These are phyloP conservation scores for Boleophthalmus pectinirostris DNA, from an alignment of 2,113 vertebrate species.

Conservation along the genomic window DNA sequence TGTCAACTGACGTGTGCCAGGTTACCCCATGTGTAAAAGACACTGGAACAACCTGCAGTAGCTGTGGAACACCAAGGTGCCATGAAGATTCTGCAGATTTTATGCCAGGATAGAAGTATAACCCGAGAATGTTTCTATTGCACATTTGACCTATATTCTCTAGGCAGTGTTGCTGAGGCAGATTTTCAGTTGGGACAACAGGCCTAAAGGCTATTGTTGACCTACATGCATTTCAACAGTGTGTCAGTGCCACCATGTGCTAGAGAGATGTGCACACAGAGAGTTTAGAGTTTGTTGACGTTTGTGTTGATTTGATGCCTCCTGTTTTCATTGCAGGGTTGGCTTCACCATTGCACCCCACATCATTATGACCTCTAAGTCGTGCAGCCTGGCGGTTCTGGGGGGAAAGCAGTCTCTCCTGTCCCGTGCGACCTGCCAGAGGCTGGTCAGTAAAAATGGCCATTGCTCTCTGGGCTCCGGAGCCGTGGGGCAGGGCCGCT, in stretches of 20 bases:
- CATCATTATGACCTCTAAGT: constrained; percentile 66
- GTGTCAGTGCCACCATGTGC: background rate
- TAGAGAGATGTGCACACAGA: background rate
- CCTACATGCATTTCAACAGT: background rate
- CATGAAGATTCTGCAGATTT: background rate
- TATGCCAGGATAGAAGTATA: background rate
- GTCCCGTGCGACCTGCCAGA: constrained; percentile 69
- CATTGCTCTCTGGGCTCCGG: constrained; percentile 76
- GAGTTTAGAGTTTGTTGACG: no score
- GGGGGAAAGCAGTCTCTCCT: constrained; percentile 85
- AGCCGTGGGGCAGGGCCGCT: constrained; percentile 67
- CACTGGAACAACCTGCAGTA: background rate
- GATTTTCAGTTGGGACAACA: background rate
- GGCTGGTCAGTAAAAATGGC: constrained; percentile 94
- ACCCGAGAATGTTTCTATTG: background rate
- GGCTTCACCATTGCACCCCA: constrained; percentile 28
- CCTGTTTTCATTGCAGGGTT: constrained; percentile 43
- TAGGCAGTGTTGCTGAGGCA: background rate
- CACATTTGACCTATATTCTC: background rate
- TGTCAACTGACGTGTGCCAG: no score
- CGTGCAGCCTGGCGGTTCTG: constrained; percentile 50
- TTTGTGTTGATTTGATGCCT: background rate
- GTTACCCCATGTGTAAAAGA: background rate
- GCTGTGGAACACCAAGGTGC: background rate
- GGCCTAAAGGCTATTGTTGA: background rate